Percentiles rank a stretch among this genome's conserved stretches.
phyloP scores from a whole-genome alignment of 2,888 invertebrate species.

The Yponomeuta evonymella region DNA sequence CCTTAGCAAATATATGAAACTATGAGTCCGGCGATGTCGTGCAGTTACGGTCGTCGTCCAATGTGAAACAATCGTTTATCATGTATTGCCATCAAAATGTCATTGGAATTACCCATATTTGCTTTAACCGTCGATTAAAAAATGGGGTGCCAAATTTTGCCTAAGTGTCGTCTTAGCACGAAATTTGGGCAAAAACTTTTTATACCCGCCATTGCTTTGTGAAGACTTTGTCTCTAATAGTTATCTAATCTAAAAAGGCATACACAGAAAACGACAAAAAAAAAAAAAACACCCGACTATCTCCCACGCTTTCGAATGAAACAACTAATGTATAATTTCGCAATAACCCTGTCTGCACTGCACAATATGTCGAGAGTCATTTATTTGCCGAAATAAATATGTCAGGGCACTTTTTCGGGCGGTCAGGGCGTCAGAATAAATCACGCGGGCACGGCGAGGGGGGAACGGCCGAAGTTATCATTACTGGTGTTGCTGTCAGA shows the following conservation, averaged over 20 bases:
- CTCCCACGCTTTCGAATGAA: slow-evolving; percentile 50
- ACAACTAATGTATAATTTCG: slow-evolving; percentile 50
- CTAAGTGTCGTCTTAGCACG: too few relatives aligned
- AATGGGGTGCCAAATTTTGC: too few relatives aligned
- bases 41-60: too few relatives aligned
- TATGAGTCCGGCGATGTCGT: too few relatives aligned
- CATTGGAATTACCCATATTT: too few relatives aligned
- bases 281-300: slow-evolving; percentile 21
- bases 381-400: slow-evolving; percentile 60
- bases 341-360: slow-evolving; percentile 34
- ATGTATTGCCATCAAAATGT: too few relatives aligned
- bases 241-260: neutral
- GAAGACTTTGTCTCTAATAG: neutral
- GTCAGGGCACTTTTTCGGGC: slow-evolving; percentile 46
- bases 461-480: slow-evolving; percentile 45
- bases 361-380: slow-evolving; percentile 66
- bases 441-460: slow-evolving; percentile 37
- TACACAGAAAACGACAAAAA: slow-evolving; percentile 13
- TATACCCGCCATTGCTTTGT: too few relatives aligned
- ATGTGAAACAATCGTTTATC: too few relatives aligned
- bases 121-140: too few relatives aligned
- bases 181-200: too few relatives aligned
- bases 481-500: slow-evolving; percentile 65
- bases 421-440: slow-evolving; percentile 62
- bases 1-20: too few relatives aligned